phyloP scores from a whole-genome alignment of 2,888 invertebrate species.

The Anorthoa munda region DNA sequence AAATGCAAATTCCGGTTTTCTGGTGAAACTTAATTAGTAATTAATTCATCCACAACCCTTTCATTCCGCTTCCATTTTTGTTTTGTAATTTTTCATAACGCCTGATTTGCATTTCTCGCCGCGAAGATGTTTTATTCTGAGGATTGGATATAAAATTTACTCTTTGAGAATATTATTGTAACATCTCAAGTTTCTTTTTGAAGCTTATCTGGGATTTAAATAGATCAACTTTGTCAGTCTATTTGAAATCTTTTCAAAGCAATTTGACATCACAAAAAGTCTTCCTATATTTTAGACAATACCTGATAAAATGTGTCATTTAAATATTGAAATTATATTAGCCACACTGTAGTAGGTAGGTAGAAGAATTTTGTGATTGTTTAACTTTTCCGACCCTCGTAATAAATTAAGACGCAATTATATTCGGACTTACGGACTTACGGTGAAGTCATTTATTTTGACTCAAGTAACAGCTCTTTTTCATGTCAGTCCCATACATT shows the following conservation, averaged over 20 bases:
- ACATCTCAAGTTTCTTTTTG: constrained; percentile 5
- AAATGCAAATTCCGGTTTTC: constrained; percentile 68
- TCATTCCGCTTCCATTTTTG: constrained; percentile 65
- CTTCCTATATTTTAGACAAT: not conserved
- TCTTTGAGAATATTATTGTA: constrained; percentile 26
- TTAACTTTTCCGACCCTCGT: too few relatives aligned
- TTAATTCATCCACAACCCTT: constrained; percentile 74
- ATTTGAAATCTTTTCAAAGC: not conserved
- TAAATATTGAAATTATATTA: too few relatives aligned
- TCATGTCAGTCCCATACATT: too few relatives aligned
- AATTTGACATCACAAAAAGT: not conserved
- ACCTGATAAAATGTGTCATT: not conserved
- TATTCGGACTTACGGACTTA: too few relatives aligned
- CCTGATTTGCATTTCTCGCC: constrained; percentile 68
- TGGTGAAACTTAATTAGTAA: constrained; percentile 74
- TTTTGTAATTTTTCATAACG: constrained; percentile 69
- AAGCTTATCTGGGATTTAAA: not conserved
- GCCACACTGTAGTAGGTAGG: too few relatives aligned
- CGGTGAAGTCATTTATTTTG: too few relatives aligned
- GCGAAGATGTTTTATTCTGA: constrained; percentile 40
- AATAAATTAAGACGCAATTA: too few relatives aligned
- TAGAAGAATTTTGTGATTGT: too few relatives aligned
- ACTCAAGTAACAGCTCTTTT: too few relatives aligned
- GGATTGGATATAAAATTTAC: constrained; percentile 23
- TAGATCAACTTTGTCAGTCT: not conserved